Evolutionary conservation across 2,797 vertebrate species (phyloP).

Genomic region (Halcyon smyrnensis): DNA sequence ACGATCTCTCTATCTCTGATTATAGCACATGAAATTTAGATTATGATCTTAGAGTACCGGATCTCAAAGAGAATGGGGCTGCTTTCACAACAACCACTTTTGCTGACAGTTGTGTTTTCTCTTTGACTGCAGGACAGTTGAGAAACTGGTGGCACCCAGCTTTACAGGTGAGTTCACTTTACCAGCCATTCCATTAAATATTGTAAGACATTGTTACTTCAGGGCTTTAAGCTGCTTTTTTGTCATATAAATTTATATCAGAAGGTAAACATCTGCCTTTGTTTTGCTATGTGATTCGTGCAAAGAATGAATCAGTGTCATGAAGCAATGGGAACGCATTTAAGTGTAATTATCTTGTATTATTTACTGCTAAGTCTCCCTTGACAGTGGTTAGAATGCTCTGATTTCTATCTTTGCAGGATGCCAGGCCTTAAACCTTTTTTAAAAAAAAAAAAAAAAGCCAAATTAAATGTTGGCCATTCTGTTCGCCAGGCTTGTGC

Average conservation of each 20-base stretch:
- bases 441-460: not conserved
- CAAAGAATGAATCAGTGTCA: not conserved
- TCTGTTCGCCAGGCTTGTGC: not conserved
- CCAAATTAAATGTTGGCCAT: not conserved
- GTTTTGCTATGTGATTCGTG: not conserved
- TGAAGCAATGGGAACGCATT: not conserved
- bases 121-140: not conserved
- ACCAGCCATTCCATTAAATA: not conserved
- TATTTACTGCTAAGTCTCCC: not conserved
- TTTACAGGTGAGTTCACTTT: not conserved
- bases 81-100: not conserved
- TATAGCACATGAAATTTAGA: not conserved
- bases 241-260: not conserved
- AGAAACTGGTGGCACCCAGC: not conserved
- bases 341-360: not conserved
- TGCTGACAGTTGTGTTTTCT: not conserved
- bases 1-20: not conserved
- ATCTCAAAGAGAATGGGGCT: not conserved
- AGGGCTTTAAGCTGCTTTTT: not conserved
- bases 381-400: not conserved
- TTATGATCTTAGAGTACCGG: not conserved
- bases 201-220: not conserved
- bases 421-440: not conserved
- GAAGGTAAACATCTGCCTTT: not conserved
- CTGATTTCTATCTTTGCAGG: not conserved